Evolutionary conservation across 2,888 invertebrate genomes (phyloP).

Genomic region (Dryobotodes eremita): DNA sequence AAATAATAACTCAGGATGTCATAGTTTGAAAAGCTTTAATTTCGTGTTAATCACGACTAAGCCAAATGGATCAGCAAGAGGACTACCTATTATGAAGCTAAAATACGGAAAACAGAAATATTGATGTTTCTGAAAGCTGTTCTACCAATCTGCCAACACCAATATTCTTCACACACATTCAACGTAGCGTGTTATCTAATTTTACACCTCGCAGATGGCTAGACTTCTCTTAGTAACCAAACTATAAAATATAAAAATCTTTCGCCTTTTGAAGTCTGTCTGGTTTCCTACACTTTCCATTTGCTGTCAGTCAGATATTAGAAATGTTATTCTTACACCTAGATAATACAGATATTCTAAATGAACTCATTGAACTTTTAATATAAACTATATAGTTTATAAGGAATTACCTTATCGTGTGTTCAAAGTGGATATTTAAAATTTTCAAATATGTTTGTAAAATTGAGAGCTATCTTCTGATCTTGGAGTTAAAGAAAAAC

Average conservation of each 20-base stretch:
- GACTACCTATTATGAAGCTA: background rate
- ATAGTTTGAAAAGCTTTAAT: background rate
- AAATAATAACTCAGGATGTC: background rate
- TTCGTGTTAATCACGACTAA: background rate
- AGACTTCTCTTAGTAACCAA: conserved; percentile 37
- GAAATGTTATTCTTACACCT: conserved; percentile 23
- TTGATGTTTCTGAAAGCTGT: background rate
- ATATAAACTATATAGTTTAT: conserved; percentile 19
- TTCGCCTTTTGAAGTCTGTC: background rate
- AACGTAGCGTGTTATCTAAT: conserved; percentile 16
- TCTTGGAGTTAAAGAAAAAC: conserved; percentile 26
- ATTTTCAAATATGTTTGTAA: conserved; percentile 1
- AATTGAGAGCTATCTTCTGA: conserved; percentile 21
- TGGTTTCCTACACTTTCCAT: conserved; percentile 22
- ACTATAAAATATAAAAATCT: conserved; percentile 30
- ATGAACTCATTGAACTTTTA: conserved; percentile 53
- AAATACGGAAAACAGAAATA: background rate
- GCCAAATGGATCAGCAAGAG: background rate
- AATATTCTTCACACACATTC: conserved; percentile 19
- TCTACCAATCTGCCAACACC: conserved; percentile 13
- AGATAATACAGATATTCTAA: conserved; percentile 28
- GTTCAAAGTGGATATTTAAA: no score
- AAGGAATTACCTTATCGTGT: no score
- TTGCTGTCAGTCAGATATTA: conserved; percentile 41
- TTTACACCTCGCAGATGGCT: conserved; percentile 48